phyloP scores from a whole-genome alignment of 2,888 invertebrate genomes.

The Troides helena region DNA sequence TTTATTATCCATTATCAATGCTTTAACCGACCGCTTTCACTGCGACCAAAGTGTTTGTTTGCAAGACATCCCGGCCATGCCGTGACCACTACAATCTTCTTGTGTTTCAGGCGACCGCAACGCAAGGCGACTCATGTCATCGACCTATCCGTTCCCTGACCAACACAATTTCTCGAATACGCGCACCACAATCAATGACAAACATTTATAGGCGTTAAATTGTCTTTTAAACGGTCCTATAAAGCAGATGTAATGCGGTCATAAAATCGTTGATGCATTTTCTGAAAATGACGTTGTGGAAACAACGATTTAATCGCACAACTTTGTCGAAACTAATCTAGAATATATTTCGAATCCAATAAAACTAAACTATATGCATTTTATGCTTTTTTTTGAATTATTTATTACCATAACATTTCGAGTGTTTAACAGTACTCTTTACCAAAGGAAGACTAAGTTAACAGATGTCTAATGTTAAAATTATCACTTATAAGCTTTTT shows the following conservation, averaged over 20 bases:
- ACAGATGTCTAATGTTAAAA: too few species aligned
- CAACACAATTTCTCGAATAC: constrained; percentile 59
- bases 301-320: constrained; percentile 29
- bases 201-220: constrained; percentile 68
- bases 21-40: constrained; percentile 22
- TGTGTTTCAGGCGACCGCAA: constrained; percentile 70
- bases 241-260: constrained; percentile 61
- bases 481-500: too few species aligned
- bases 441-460: too few species aligned
- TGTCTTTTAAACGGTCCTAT: constrained; percentile 59
- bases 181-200: constrained; percentile 48
- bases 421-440: too few species aligned
- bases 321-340: constrained; percentile 20
- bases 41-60: constrained; percentile 35
- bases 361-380: background rate
- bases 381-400: too few species aligned
- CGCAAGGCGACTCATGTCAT: constrained; percentile 57
- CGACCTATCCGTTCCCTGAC: constrained; percentile 60
- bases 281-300: constrained; percentile 49
- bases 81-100: constrained; percentile 59
- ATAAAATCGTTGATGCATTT: constrained; percentile 60
- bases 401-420: too few species aligned
- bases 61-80: constrained; percentile 42
- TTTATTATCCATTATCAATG: constrained; percentile 20
- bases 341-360: constrained; percentile 11